Evolutionary conservation across 1,140 invertebrate genomes (phyloP).

Genomic region (Pissodes strobi): DNA sequence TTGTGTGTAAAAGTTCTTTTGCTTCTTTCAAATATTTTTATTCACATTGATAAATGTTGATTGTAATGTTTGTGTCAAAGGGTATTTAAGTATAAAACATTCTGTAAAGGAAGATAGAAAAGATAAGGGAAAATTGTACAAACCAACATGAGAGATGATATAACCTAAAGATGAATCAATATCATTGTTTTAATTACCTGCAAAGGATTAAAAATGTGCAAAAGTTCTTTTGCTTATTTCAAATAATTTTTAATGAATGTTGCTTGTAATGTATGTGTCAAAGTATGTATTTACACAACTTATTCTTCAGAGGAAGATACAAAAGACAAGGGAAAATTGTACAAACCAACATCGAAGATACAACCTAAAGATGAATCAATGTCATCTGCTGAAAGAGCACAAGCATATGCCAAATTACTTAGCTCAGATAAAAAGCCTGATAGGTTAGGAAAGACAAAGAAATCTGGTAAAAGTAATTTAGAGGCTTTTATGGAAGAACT

Average conservation of each 20-base stretch:
- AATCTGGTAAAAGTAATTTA: constrained; percentile 91
- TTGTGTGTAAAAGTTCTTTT: too few relatives aligned
- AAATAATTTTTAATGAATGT: too few relatives aligned
- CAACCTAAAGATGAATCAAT: constrained; percentile 58
- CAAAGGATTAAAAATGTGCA: too few relatives aligned
- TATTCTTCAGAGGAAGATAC: constrained; percentile 79
- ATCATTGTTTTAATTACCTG: too few relatives aligned
- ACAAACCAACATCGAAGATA: constrained; percentile 88
- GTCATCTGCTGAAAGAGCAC: constrained; percentile 61
- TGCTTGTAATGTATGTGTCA: too few relatives aligned
- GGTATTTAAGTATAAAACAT: neutral
- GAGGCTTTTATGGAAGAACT: constrained; percentile 63
- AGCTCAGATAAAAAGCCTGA: constrained; percentile 67
- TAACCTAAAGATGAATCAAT: constrained; percentile 58
- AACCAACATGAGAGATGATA: constrained; percentile 85
- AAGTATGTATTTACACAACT: neutral
- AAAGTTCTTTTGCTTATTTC: too few relatives aligned
- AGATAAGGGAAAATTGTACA: constrained; percentile 91
- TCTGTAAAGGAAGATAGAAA: constrained; percentile 80
- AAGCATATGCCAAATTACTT: constrained; percentile 75
- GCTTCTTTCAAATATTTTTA: too few relatives aligned
- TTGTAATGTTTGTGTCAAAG: neutral
- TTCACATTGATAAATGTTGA: too few relatives aligned
- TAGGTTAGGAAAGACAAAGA: constrained; percentile 74
- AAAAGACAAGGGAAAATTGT: constrained; percentile 87